Conservation (phyloP, 2,113 vertebrate species). For the Hipposideros armiger region DNA sequence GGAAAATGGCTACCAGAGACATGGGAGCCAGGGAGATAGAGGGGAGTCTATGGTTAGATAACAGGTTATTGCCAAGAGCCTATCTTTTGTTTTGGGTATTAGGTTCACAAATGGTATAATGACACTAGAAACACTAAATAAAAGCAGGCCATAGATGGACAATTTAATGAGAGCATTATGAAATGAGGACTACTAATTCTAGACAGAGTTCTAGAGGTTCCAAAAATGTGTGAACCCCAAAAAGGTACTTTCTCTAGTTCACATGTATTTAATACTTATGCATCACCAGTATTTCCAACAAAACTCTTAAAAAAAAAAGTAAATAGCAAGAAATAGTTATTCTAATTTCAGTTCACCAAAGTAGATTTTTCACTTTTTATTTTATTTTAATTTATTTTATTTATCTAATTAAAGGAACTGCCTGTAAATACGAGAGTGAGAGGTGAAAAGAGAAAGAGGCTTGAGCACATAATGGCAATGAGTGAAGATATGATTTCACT, state of each 20-base stretch:
- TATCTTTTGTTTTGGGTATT: background rate
- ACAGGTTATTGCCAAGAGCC: background rate
- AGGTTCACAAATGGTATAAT: background rate
- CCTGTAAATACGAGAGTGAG: background rate
- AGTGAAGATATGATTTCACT: slow-evolving; percentile 4
- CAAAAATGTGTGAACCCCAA: slow-evolving; percentile 17
- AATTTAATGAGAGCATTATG: background rate
- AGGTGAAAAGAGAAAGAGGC: slow-evolving; percentile 38
- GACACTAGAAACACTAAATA: background rate
- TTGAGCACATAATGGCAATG: background rate
- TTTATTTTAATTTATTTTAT: slow-evolving; percentile 56
- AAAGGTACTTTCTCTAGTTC: slow-evolving; percentile 51
- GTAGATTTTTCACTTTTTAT: background rate
- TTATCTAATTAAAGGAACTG: background rate
- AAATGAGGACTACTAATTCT: slow-evolving; percentile 14
- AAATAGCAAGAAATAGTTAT: slow-evolving; percentile 64
- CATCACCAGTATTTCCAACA: background rate
- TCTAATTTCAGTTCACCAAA: slow-evolving; percentile 58
- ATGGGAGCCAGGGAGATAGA: background rate
- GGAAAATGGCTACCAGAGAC: background rate
- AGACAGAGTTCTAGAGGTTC: background rate
- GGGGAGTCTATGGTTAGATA: background rate
- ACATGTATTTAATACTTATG: slow-evolving; percentile 55
- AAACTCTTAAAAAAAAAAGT: slow-evolving; percentile 14
- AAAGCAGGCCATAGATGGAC: background rate